A percentile compares a stretch with the other conserved stretches of the same genome.
Conservation (phyloP, 2,888 invertebrate genomes). For the Tachystola acroxantha region DNA sequence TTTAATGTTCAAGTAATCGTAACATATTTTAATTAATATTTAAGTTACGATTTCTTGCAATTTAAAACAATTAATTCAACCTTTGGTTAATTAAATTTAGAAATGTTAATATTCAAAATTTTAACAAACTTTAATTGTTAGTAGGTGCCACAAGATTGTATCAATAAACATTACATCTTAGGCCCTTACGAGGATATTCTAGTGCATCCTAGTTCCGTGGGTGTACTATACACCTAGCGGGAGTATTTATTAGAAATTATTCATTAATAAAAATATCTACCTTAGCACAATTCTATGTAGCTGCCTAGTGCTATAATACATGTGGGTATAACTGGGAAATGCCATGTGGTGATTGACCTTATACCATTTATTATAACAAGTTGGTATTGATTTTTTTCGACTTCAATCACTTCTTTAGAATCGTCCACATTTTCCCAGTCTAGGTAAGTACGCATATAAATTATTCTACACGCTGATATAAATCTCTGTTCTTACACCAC, state of each 20-base stretch:
- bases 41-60: slow-evolving; percentile 3
- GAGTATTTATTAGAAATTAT: not conserved
- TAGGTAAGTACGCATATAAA: not conserved
- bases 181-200: slow-evolving; percentile 38
- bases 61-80: not conserved
- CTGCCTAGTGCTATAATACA: slow-evolving; percentile 10
- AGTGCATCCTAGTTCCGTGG: slow-evolving; percentile 12
- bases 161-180: slow-evolving; percentile 40
- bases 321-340: too few species aligned
- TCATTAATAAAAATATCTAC: slow-evolving; percentile 14
- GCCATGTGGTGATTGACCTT: too few species aligned
- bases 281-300: slow-evolving; percentile 12
- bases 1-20: not conserved
- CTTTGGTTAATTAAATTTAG: too few species aligned
- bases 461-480: not conserved
- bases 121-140: not conserved
- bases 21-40: slow-evolving; percentile 5
- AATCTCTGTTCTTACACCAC: slow-evolving; percentile 6
- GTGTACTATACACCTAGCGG: slow-evolving; percentile 10
- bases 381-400: too few species aligned
- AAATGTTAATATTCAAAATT: too few species aligned
- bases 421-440: not conserved
- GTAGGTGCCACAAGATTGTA: slow-evolving; percentile 44
- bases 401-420: too few species aligned
- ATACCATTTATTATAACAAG: too few species aligned